A percentile compares a stretch with the other conserved stretches of the same genome.
Evolutionary conservation across 2,113 vertebrate genomes (phyloP).

Genomic region (Hippoglossus stenolepis): DNA sequence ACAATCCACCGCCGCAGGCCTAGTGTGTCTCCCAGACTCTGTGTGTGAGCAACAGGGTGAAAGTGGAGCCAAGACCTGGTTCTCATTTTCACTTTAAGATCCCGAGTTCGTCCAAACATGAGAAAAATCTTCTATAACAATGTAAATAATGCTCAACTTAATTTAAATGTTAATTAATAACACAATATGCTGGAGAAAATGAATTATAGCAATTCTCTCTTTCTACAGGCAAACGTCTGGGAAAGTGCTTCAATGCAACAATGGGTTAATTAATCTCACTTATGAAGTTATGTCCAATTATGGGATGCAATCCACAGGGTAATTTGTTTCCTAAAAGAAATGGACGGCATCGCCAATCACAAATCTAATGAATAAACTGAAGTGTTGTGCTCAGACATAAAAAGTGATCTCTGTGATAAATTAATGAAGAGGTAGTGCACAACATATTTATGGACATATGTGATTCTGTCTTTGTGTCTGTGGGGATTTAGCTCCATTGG

Average conservation of each 20-base stretch:
- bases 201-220: conserved; percentile 13
- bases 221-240: conserved; percentile 33
- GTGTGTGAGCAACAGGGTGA: not conserved
- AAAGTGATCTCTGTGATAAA: conserved; percentile 4
- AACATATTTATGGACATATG: conserved; percentile 47
- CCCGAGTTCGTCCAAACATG: not conserved
- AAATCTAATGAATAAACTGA: conserved; percentile 37
- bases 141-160: conserved; percentile 25
- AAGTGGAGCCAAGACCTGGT: conserved; percentile 9
- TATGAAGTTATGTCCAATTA: conserved; percentile 75
- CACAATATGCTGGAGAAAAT: conserved; percentile 44
- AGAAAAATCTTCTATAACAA: not conserved
- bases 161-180: conserved; percentile 42
- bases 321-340: conserved; percentile 50
- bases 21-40: conserved; percentile 28
- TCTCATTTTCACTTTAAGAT: not conserved
- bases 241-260: conserved; percentile 55
- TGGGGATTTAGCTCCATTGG: conserved; percentile 25
- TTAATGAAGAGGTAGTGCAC: conserved; percentile 28
- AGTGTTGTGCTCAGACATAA: not conserved
- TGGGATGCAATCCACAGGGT: conserved; percentile 53
- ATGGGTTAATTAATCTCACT: conserved; percentile 75
- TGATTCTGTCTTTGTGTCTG: conserved; percentile 32
- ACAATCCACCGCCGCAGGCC: conserved; percentile 24
- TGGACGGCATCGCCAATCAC: conserved; percentile 16